A percentile compares a stretch with the other conserved stretches of the same genome.
Conservation (phyloP, 2,797 vertebrate species). For the Xenentodon cancila region DNA sequence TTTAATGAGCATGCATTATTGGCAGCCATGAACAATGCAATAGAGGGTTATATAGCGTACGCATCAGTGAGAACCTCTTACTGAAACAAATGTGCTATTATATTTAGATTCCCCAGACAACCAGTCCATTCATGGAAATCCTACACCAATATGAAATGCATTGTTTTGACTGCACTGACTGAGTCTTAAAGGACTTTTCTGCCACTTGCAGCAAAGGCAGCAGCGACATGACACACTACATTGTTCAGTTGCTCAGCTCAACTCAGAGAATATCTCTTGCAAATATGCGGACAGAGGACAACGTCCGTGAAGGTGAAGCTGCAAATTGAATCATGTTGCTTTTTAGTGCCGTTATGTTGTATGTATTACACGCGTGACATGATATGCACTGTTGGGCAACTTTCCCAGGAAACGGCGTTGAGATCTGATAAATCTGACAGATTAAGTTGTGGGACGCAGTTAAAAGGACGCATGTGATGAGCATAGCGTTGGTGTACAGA, state of each 20-base stretch:
- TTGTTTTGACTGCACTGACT: conserved; percentile 1
- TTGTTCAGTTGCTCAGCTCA: conserved; percentile 18
- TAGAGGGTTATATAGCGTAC: not conserved
- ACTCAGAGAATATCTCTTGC: conserved; percentile 13
- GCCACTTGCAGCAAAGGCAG: conserved; percentile 17
- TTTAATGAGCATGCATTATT: conserved; percentile 1
- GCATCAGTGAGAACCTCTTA: conserved; percentile 6
- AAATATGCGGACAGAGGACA: conserved; percentile 4
- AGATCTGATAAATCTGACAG: not conserved
- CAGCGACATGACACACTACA: conserved; percentile 23
- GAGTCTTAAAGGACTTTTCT: conserved; percentile 17
- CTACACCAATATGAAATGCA: conserved; percentile 14
- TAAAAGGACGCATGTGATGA: too few relatives aligned
- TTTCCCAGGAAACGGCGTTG: not conserved
- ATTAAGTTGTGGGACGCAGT: not conserved
- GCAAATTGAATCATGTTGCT: not conserved
- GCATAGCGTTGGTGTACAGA: too few relatives aligned
- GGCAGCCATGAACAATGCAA: not conserved
- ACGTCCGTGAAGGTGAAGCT: not conserved
- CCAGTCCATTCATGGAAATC: conserved; percentile 17
- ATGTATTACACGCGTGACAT: not conserved
- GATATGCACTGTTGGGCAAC: not conserved
- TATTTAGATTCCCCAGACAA: conserved; percentile 5
- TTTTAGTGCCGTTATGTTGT: not conserved
- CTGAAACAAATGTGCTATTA: conserved; percentile 17